Evolutionary conservation across 2,797 vertebrate genomes (phyloP).

Genomic region (Anabas testudineus): DNA sequence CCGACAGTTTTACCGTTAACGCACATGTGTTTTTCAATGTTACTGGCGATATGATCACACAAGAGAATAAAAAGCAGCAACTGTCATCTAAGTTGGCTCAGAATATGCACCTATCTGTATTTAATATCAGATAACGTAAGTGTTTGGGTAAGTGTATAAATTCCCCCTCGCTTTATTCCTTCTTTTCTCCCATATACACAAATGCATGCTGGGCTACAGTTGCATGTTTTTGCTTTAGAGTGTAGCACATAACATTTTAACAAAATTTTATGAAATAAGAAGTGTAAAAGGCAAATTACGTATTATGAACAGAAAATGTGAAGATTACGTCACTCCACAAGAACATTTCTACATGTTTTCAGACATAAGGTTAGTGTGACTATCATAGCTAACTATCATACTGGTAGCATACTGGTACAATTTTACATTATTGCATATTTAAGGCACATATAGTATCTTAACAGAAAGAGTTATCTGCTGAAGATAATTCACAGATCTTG

Average conservation of each 20-base stretch:
- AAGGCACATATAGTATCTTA: no score
- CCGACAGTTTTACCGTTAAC: constrained; percentile 82
- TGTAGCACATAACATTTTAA: constrained; percentile 34
- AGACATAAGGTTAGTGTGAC: no score
- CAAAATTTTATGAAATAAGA: constrained; percentile 46
- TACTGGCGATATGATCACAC: constrained; percentile 97
- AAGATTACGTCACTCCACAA: background rate
- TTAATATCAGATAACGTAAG: constrained; percentile 86
- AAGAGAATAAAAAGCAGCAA: constrained; percentile 90
- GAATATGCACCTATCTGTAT: constrained; percentile 96
- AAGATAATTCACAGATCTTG: background rate
- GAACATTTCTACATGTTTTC: background rate
- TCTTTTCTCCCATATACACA: constrained; percentile 53
- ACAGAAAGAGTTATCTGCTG: background rate
- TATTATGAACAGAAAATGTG: constrained; percentile 12
- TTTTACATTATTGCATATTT: no score
- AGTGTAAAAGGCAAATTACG: background rate
- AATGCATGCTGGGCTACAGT: constrained; percentile 61
- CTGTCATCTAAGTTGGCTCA: constrained; percentile 99
- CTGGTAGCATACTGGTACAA: no score
- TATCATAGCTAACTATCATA: no score
- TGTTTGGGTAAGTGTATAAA: constrained; percentile 95
- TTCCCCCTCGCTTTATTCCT: constrained; percentile 76
- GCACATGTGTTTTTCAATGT: constrained; percentile 85
- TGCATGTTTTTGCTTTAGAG: constrained; percentile 58